A percentile compares a stretch with the other conserved stretches of the same genome.
phyloP scores from a whole-genome alignment of 1,140 invertebrate species.

The Charaxes varanes region DNA sequence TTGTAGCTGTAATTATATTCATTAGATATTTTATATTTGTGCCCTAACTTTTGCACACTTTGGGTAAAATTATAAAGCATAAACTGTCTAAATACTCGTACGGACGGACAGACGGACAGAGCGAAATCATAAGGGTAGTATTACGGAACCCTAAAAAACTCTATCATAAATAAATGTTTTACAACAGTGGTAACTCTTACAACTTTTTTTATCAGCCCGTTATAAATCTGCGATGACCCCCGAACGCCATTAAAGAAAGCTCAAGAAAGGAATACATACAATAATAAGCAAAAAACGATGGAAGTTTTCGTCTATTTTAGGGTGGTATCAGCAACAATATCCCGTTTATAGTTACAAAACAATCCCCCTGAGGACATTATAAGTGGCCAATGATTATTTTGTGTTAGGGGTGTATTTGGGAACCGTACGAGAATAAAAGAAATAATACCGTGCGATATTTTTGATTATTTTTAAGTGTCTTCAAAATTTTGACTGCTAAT shows the following conservation, averaged over 20 bases:
- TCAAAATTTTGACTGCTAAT: too few relatives aligned
- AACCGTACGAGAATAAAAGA: background rate
- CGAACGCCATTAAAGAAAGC: constrained; percentile 3
- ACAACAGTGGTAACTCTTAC: too few relatives aligned
- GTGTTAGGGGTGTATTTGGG: constrained; percentile 23
- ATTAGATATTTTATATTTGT: too few relatives aligned
- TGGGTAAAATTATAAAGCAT: background rate
- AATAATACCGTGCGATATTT: too few relatives aligned
- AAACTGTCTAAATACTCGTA: too few relatives aligned
- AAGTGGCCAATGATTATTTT: constrained; percentile 67
- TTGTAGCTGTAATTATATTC: too few relatives aligned
- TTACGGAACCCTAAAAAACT: too few relatives aligned
- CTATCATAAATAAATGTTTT: too few relatives aligned
- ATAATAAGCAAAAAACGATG: constrained; percentile 48
- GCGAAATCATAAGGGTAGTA: too few relatives aligned
- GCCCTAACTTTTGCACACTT: background rate
- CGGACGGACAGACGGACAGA: too few relatives aligned
- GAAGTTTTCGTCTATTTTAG: constrained; percentile 33
- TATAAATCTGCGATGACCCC: constrained; percentile 1
- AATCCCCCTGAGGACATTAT: constrained; percentile 50
- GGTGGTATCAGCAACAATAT: constrained; percentile 40
- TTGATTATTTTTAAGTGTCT: too few relatives aligned
- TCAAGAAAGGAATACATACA: constrained; percentile 5
- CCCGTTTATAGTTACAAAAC: constrained; percentile 55
- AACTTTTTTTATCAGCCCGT: background rate